Conservation (phyloP, 2,797 vertebrate genomes). For the Argya squamiceps region DNA sequence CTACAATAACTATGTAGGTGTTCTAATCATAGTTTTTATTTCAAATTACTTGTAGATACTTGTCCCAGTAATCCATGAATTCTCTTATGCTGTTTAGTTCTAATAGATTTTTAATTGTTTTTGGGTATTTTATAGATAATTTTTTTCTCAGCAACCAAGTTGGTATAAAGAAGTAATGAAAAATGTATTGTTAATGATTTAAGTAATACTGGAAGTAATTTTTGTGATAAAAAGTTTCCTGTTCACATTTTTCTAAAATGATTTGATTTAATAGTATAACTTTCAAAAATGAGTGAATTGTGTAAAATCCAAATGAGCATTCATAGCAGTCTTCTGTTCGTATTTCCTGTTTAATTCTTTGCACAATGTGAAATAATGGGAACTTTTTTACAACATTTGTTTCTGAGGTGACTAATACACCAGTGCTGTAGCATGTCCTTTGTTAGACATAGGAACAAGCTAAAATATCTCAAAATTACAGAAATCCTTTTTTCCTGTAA, state of each 20-base stretch:
- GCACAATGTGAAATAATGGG: not conserved
- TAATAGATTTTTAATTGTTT: not conserved
- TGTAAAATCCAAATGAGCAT: not conserved
- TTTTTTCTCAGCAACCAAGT: not conserved
- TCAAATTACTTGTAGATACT: not conserved
- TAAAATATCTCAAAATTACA: not conserved
- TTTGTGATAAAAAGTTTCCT: not conserved
- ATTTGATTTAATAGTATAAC: not conserved
- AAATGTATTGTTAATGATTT: not conserved
- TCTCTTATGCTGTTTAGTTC: not conserved
- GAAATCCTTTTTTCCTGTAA: not conserved
- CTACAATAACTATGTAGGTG: not conserved
- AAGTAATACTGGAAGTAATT: not conserved
- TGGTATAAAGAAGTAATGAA: not conserved
- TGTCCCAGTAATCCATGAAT: not conserved
- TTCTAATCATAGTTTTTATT: not conserved
- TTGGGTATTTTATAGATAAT: not conserved
- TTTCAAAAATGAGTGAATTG: not conserved
- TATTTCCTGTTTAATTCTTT: not conserved
- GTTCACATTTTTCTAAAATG: not conserved
- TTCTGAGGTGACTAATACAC: not conserved
- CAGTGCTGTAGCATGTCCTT: not conserved
- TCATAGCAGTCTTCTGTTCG: fast-evolving
- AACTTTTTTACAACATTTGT: not conserved
- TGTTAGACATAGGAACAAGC: not conserved